These are phyloP conservation scores for Dreissena rostriformis DNA, from an alignment of 1,140 invertebrate genomes.

Conservation along the genomic window DNA sequence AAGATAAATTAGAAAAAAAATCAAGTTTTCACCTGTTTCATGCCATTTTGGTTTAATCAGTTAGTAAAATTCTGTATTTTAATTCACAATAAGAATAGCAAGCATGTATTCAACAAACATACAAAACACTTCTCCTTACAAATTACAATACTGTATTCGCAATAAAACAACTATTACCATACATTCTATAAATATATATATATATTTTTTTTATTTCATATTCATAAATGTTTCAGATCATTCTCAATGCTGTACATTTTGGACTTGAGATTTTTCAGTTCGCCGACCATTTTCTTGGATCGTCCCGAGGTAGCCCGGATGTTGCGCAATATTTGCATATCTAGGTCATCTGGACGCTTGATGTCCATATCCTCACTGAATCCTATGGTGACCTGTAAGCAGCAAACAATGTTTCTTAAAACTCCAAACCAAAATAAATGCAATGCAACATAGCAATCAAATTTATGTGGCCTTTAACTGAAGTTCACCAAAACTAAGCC, in stretches of 20 bases:
- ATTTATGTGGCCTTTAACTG: too few species aligned
- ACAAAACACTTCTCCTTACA: too few species aligned
- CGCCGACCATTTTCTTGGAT: slow-evolving; percentile 79
- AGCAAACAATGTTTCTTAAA: background rate
- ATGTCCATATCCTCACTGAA: slow-evolving; percentile 78
- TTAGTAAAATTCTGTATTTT: background rate
- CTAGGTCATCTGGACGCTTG: slow-evolving; percentile 78
- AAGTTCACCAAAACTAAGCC: too few species aligned
- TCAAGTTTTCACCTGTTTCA: background rate
- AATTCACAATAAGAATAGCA: background rate
- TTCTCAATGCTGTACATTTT: slow-evolving; percentile 81
- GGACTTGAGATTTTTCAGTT: slow-evolving; percentile 80
- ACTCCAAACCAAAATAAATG: background rate
- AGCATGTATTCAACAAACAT: too few species aligned
- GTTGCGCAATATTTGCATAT: slow-evolving; percentile 79
- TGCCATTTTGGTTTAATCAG: background rate
- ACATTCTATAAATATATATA: background rate
- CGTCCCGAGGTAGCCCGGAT: slow-evolving; percentile 78
- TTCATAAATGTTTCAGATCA: slow-evolving; percentile 80
- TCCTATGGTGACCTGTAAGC: slow-evolving; percentile 76
- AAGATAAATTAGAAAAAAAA: background rate
- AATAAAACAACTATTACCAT: background rate
- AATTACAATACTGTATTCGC: too few species aligned
- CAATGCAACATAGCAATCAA: too few species aligned
- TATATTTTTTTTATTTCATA: background rate